Evolutionary conservation across 2,888 invertebrate genomes (phyloP).

Genomic region (Meteorus cinctellus): DNA sequence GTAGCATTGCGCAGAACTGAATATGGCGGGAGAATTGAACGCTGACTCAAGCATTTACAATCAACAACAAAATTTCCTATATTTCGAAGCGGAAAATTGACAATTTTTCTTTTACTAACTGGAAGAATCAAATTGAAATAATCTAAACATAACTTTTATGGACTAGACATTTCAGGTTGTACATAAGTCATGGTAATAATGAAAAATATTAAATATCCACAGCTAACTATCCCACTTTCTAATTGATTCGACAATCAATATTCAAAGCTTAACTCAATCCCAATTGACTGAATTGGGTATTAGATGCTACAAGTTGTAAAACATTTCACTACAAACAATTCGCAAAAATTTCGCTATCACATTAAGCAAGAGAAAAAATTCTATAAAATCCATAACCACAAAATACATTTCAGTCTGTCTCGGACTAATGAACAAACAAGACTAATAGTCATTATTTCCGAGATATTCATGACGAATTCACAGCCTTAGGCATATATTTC

Average conservation of each 20-base stretch:
- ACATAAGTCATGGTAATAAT: not conserved
- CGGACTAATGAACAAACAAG: not conserved
- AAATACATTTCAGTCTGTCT: not conserved
- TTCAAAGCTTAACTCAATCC: no score
- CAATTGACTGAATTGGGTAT: no score
- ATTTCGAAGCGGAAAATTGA: no score
- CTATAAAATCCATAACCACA: not conserved
- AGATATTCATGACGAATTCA: not conserved
- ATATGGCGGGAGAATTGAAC: not conserved
- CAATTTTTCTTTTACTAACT: no score
- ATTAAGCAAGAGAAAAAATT: no score
- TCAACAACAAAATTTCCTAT: not conserved
- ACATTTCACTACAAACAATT: no score
- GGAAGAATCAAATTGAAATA: no score
- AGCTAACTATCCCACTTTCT: no score
- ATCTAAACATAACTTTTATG: not conserved
- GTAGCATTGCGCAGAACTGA: no score
- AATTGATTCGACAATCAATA: no score
- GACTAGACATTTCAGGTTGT: not conserved
- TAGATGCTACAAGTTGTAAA: no score
- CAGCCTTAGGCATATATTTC: conserved; percentile 71
- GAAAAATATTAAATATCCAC: not conserved
- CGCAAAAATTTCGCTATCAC: not conserved
- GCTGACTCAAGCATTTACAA: not conserved
- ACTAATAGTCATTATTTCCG: not conserved